These are phyloP conservation scores for Periophthalmodon schlosseri DNA, from an alignment of 2,113 vertebrate genomes.

Conservation along the genomic window DNA sequence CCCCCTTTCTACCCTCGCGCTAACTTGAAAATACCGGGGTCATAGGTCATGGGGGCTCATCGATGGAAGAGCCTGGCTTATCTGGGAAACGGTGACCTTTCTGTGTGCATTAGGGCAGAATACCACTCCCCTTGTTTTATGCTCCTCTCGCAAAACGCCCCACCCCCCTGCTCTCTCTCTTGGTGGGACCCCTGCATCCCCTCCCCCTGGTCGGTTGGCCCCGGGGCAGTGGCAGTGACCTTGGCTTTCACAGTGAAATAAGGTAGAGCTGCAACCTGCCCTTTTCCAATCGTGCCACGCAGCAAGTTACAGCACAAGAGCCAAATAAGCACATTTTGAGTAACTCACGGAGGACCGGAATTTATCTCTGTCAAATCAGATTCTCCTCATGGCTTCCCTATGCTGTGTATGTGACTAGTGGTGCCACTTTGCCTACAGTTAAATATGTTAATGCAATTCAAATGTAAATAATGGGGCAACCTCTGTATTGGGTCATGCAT, in stretches of 20 bases:
- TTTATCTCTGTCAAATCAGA: slow-evolving; percentile 50
- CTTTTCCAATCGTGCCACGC: slow-evolving; percentile 47
- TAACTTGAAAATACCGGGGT: slow-evolving; percentile 81
- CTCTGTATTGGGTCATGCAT: neutral
- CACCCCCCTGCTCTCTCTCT: slow-evolving; percentile 59
- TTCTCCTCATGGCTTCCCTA: slow-evolving; percentile 20
- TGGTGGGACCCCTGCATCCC: slow-evolving; percentile 58
- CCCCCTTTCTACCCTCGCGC: slow-evolving; percentile 39
- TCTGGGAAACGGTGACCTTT: slow-evolving; percentile 85
- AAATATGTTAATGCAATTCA: slow-evolving; percentile 4
- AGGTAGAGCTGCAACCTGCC: slow-evolving; percentile 54
- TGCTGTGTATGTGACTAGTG: neutral
- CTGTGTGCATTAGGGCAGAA: slow-evolving; percentile 84
- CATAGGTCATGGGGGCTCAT: slow-evolving; percentile 77
- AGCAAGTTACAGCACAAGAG: slow-evolving; percentile 42
- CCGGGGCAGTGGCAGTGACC: slow-evolving; percentile 78
- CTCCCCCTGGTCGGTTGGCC: slow-evolving; percentile 75
- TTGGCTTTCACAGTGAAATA: slow-evolving; percentile 74
- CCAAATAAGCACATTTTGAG: slow-evolving; percentile 42
- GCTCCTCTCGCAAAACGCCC: slow-evolving; percentile 63
- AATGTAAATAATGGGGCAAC: slow-evolving; percentile 2
- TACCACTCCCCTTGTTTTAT: slow-evolving; percentile 75
- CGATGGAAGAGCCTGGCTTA: slow-evolving; percentile 54
- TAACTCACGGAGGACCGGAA: slow-evolving; percentile 40
- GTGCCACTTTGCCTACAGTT: neutral